Evolutionary conservation across 2,113 vertebrate genomes (phyloP).

Genomic region (Alaudala cheleensis): DNA sequence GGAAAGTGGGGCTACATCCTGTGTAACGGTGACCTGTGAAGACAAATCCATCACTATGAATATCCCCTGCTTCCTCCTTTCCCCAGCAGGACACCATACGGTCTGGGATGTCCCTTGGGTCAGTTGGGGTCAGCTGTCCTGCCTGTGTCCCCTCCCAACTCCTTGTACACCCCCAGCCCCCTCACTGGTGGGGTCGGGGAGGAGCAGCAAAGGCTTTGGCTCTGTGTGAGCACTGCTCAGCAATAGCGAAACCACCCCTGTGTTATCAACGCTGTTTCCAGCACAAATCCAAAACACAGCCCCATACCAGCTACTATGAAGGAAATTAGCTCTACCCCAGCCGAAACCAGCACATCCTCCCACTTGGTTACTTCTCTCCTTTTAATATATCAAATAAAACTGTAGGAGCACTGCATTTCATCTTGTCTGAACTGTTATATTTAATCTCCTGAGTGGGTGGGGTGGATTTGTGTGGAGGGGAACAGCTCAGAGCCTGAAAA

Average conservation of each 20-base stretch:
- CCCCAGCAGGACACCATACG: not conserved
- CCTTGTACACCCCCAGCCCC: not conserved
- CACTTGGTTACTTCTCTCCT: constrained; percentile 19
- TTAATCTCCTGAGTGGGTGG: constrained; percentile 27
- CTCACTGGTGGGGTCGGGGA: not conserved
- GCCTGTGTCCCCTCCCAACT: not conserved
- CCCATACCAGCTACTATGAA: not conserved
- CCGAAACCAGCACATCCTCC: not conserved
- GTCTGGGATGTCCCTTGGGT: not conserved
- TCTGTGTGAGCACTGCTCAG: not conserved
- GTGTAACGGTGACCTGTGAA: not conserved
- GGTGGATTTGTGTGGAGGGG: not conserved
- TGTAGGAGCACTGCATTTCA: constrained; percentile 43
- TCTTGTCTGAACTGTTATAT: constrained; percentile 44
- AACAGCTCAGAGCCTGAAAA: constrained; percentile 16
- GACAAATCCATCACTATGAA: not conserved
- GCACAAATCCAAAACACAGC: not conserved
- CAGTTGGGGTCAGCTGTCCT: not conserved
- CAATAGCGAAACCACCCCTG: not conserved
- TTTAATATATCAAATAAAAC: constrained; percentile 65
- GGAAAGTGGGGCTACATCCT: not conserved
- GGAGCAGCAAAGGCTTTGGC: not conserved
- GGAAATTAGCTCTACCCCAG: not conserved
- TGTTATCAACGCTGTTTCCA: not conserved
- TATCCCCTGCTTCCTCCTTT: not conserved